These are phyloP conservation scores for Aphis gossypii DNA, from an alignment of 1,140 invertebrate genomes.

Conservation along the genomic window DNA sequence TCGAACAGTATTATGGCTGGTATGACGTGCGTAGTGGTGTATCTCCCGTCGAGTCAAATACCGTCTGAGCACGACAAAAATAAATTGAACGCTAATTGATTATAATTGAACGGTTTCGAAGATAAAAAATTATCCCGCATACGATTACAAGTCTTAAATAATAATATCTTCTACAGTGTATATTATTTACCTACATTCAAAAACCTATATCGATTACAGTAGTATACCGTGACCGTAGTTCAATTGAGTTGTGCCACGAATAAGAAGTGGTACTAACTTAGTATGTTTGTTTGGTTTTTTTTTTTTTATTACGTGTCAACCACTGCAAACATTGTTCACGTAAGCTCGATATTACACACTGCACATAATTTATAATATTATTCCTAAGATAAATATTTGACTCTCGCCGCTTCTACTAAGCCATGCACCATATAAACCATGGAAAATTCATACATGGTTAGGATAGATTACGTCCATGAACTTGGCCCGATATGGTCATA, in stretches of 20 bases:
- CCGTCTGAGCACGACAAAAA: background rate
- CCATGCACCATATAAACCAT: too few species aligned
- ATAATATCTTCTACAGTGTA: background rate
- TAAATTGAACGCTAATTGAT: background rate
- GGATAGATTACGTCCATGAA: background rate
- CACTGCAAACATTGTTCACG: too few species aligned
- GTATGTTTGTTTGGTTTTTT: background rate
- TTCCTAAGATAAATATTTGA: background rate
- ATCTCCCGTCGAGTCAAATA: background rate
- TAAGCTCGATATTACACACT: too few species aligned
- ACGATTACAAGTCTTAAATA: background rate
- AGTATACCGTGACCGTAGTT: background rate
- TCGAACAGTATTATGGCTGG: too few species aligned
- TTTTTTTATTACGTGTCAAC: background rate
- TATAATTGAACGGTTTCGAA: background rate
- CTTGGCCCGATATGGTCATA: too few species aligned
- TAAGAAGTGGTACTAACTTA: background rate
- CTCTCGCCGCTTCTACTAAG: background rate
- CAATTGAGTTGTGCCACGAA: background rate
- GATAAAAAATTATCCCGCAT: too few species aligned
- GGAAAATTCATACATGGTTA: background rate
- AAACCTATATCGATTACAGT: background rate
- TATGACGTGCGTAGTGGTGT: background rate
- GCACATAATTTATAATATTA: background rate
- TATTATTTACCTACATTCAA: too few species aligned